Percentiles rank a stretch among this genome's conserved stretches.
Evolutionary conservation across 2,888 invertebrate species (phyloP).

Genomic region (Heliconius aoede): DNA sequence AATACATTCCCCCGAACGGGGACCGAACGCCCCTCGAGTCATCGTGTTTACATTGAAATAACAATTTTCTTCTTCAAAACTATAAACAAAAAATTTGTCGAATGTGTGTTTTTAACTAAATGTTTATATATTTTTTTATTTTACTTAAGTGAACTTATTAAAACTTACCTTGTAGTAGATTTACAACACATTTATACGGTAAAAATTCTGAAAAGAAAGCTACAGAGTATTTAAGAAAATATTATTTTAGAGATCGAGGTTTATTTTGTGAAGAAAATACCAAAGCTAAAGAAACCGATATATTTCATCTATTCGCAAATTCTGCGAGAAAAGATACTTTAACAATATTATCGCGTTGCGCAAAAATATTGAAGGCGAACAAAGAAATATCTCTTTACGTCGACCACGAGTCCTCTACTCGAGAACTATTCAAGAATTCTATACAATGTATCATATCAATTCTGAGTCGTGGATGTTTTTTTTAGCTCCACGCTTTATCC

Average conservation of each 20-base stretch:
- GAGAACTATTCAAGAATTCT: neutral
- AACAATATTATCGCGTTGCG: conserved; percentile 64
- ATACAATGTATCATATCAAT: neutral
- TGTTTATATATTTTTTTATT: neutral
- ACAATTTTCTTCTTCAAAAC: too few species aligned
- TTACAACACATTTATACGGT: neutral
- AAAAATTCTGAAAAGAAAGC: neutral
- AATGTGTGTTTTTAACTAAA: too few species aligned
- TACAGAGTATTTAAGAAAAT: conserved; percentile 8
- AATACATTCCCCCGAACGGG: neutral
- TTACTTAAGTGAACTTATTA: neutral
- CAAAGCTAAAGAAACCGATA: conserved; percentile 59
- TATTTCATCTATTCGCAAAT: conserved; percentile 65
- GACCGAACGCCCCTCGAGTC: too few species aligned
- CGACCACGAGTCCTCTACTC: neutral
- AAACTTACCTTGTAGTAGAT: neutral
- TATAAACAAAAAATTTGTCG: too few species aligned
- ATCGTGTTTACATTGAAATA: too few species aligned
- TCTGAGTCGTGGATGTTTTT: neutral
- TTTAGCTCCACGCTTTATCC: neutral
- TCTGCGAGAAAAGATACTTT: conserved; percentile 58
- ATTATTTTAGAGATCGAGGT: neutral
- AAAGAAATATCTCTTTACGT: conserved; percentile 51
- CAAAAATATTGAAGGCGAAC: conserved; percentile 64
- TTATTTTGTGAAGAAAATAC: conserved; percentile 41